Evolutionary conservation across 2,113 vertebrate species (phyloP).

Genomic region (Hippocampus comes): DNA sequence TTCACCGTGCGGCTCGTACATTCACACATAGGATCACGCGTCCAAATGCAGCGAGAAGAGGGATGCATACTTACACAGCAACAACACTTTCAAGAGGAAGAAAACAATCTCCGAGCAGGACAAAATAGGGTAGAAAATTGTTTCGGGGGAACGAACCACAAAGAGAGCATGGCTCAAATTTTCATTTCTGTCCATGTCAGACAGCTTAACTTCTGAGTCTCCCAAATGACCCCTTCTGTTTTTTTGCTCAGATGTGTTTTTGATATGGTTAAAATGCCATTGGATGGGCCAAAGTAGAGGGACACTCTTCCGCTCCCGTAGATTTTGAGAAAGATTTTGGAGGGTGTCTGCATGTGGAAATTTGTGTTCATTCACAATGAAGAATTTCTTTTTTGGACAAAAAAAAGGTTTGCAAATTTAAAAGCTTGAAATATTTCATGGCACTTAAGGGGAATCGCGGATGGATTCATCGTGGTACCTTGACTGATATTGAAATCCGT

Average conservation of each 20-base stretch:
- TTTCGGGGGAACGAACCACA: slow-evolving; percentile 54
- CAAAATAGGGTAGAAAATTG: slow-evolving; percentile 52
- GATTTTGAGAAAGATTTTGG: background rate
- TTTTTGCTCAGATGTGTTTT: slow-evolving; percentile 49
- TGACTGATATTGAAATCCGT: background rate
- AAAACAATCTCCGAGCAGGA: slow-evolving; percentile 45
- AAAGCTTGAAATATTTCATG: background rate
- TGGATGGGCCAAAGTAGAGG: background rate
- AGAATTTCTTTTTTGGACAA: background rate
- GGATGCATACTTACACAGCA: slow-evolving; percentile 35
- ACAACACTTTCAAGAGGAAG: slow-evolving; percentile 42
- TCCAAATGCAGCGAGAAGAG: slow-evolving; percentile 38
- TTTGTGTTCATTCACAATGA: background rate
- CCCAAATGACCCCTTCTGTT: slow-evolving; percentile 36
- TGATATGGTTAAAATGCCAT: slow-evolving; percentile 56
- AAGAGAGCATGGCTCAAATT: slow-evolving; percentile 49
- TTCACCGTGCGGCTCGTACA: slow-evolving; percentile 48
- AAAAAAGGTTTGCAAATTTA: background rate
- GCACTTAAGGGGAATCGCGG: background rate
- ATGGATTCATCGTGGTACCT: background rate
- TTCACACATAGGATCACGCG: slow-evolving; percentile 35
- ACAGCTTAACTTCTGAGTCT: slow-evolving; percentile 48
- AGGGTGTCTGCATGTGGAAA: too few species aligned
- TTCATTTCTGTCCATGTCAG: slow-evolving; percentile 46
- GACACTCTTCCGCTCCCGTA: background rate